Base-by-base conservation (phyloP, 35 echinoderm and acorn worm genomes). In the Eucidaris tribuloides region DNA sequence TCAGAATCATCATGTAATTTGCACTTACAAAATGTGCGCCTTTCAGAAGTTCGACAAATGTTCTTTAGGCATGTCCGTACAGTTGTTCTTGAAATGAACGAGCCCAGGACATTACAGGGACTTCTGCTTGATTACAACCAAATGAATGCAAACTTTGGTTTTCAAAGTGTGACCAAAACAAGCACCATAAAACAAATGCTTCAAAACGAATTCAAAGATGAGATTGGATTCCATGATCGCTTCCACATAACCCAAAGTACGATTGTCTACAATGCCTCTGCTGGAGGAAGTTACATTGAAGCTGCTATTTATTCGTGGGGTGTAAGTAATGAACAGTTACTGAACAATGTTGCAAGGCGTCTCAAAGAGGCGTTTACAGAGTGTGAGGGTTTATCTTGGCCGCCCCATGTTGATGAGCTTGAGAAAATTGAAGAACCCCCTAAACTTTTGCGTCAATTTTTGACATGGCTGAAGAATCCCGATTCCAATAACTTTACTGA, bases 61-160 rank as follows among this genome's bases (percentile, higher is more conserved):
- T 76, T 85, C 65, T 85, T 74, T 33, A 29, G 61, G 31, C 79
- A 81, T 81, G 79, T 81, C 46, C 45, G 49, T 32, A 20, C 56
- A 81, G 79, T 81, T 17, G 44, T 81, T 3, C 24, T 81, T 20
- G 66, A 85, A n/a, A 62, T 42, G 23, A 32, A 85, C 36, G 83
- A 85, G 43, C 36, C 43, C 11, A 32, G 83, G 32, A 85, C 83
- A 85, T 41, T 85, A 39, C 64, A 85, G 42, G 66, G 83, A 29
- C 83, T 85, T 18, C 83, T 85, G 22, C 24, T 42, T n/a, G 83
- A 85, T 62, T 85, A 85, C 46, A 43, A 85, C 11, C 83, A 58
- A 49, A 85, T 85, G 19, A 49, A 14, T 18, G 7, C 22, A 74
- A 85, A 85, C 34, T 58, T 45, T 74, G 66, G 83, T 9, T 39